Percentiles rank a stretch among this genome's conserved stretches.
Conservation (phyloP, 1,140 invertebrate genomes). For the Aphaenogaster ashmeadi region DNA sequence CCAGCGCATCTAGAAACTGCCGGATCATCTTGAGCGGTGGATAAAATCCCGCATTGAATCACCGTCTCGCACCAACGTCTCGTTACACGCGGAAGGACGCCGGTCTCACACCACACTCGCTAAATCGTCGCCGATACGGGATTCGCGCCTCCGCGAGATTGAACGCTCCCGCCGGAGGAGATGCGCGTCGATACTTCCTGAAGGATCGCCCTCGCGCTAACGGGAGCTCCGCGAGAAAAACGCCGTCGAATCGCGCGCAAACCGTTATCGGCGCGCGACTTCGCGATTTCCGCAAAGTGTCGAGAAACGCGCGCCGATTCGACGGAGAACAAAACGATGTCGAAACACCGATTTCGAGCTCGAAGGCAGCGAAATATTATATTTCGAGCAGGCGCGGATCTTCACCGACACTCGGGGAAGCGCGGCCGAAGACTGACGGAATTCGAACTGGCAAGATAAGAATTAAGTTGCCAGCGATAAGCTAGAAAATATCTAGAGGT, state of each 20-base stretch:
- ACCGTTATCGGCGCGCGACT: conserved; percentile 13
- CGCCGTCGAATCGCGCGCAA: background rate
- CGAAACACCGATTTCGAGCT: background rate
- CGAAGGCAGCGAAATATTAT: background rate
- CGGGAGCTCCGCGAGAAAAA: background rate
- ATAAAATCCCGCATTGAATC: conserved; percentile 28
- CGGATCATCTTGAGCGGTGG: conserved; percentile 63
- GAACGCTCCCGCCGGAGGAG: background rate
- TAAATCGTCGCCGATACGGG: background rate
- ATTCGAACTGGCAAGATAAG: conserved; percentile 69
- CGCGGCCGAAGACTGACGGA: conserved; percentile 39
- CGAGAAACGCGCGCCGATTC: background rate
- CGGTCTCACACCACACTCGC: background rate
- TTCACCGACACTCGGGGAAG: background rate
- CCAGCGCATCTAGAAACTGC: conserved; percentile 72
- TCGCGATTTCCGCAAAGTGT: background rate
- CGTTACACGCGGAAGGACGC: background rate
- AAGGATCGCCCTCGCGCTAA: conserved; percentile 5
- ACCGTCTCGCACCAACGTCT: conserved; percentile 15
- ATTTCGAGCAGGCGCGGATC: background rate
- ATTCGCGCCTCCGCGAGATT: conserved; percentile 15
- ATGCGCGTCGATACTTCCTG: conserved; percentile 4
- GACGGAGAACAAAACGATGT: background rate
- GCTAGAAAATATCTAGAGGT: conserved; percentile 62
- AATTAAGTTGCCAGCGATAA: conserved; percentile 68